phyloP scores from a whole-genome alignment of 2,888 invertebrate species.

The Sylvicola cinctus region DNA sequence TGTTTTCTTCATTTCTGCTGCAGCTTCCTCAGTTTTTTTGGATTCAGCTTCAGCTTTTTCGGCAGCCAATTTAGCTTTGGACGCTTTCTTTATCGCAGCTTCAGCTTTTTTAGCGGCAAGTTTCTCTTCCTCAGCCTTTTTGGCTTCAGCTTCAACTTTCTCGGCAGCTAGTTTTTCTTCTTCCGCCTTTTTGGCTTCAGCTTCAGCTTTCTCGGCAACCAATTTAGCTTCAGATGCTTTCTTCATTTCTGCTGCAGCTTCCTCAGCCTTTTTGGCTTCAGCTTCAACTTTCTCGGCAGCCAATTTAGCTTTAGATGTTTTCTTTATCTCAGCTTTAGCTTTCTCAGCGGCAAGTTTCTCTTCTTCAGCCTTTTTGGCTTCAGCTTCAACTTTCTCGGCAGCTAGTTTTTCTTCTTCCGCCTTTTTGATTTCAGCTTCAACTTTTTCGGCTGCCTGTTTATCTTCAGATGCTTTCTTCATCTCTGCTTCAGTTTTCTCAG shows the following conservation, averaged over 20 bases:
- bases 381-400: no score
- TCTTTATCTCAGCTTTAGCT: neutral
- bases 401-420: slow-evolving; percentile 6
- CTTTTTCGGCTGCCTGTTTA: slow-evolving; percentile 4
- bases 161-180: slow-evolving; percentile 6
- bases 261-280: slow-evolving; percentile 3
- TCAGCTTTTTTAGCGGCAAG: neutral
- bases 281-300: slow-evolving; percentile 1
- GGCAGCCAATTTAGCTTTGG: slow-evolving; percentile 1
- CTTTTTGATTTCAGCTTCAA: neutral
- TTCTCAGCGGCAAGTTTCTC: slow-evolving; percentile 3
- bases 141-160: slow-evolving; percentile 7
- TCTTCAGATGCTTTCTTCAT: no score
- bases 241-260: slow-evolving; percentile 8
- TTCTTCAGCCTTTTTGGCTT: slow-evolving; percentile 4
- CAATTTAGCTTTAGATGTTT: no score
- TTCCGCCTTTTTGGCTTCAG: no score
- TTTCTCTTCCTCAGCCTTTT: slow-evolving; percentile 4
- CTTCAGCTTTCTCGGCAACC: no score
- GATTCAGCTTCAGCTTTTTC: slow-evolving; percentile 1
- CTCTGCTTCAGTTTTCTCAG: no score
- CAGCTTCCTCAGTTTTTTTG: slow-evolving; percentile 5
- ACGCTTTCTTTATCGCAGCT: no score
- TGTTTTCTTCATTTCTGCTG: slow-evolving; percentile 3
- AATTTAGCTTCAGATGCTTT: slow-evolving; percentile 4